Evolutionary conservation across 2,888 invertebrate species (phyloP).

Genomic region (Lepidochrysops patricia): DNA sequence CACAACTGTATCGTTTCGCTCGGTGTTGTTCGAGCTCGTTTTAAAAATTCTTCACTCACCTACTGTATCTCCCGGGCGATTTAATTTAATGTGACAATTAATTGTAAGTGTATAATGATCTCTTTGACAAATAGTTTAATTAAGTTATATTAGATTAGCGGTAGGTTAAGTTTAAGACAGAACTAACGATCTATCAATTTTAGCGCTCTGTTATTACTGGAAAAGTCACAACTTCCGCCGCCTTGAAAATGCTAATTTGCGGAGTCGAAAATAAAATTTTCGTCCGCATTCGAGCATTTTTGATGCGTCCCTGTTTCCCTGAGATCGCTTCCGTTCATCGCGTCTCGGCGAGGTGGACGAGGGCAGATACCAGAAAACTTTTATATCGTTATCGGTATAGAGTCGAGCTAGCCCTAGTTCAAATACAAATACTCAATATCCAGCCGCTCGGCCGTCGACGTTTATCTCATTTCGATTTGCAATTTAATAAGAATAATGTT

Average conservation of each 20-base stretch:
- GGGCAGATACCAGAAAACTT: slow-evolving; percentile 17
- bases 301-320: slow-evolving; percentile 34
- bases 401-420: slow-evolving; percentile 36
- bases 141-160: slow-evolving; percentile 54
- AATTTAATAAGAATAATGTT: slow-evolving; percentile 19
- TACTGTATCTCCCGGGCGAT: slow-evolving; percentile 36
- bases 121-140: slow-evolving; percentile 59
- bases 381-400: slow-evolving; percentile 19
- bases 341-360: slow-evolving; percentile 12
- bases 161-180: slow-evolving; percentile 31
- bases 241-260: slow-evolving; percentile 37
- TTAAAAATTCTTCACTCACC: slow-evolving; percentile 8
- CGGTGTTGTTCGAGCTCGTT: slow-evolving; percentile 24
- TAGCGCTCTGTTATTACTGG: slow-evolving; percentile 10
- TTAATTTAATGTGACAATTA: slow-evolving; percentile 60
- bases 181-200: slow-evolving; percentile 28
- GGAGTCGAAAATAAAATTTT: slow-evolving; percentile 54
- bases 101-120: slow-evolving; percentile 72
- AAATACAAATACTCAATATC: slow-evolving; percentile 70
- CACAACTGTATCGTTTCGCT: slow-evolving; percentile 39
- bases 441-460: slow-evolving; percentile 35
- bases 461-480: slow-evolving; percentile 29
- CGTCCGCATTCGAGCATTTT: slow-evolving; percentile 35
- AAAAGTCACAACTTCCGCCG: slow-evolving; percentile 26
- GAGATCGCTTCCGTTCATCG: slow-evolving; percentile 5